Evolutionary conservation across 2,888 invertebrate species (phyloP), one percentile per base, ranked within the genome.

Genomic region (Arenicola marina): DNA sequence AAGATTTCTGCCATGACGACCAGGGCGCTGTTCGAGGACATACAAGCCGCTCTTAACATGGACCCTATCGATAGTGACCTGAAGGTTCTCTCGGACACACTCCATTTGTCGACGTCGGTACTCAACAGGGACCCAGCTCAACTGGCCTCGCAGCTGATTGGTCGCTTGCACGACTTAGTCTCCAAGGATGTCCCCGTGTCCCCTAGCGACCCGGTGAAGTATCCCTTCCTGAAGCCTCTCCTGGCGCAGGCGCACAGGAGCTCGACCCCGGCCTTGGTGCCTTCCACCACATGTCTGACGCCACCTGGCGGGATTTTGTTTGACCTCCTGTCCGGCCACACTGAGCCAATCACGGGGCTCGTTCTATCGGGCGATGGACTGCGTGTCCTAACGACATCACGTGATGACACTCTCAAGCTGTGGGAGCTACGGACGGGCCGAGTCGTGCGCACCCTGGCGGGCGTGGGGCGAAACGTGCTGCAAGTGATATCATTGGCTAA

Each of bases 61-160:
- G 80, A 79, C 54, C 77, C 79, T 1, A 64, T 69, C 0, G 81
- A 82, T 58, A 53, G 45, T 2, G 81, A 82, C 33, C 67, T 81
- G 26, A 76, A 86, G 56, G 83, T 89, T 55, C 80, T 92, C 2
- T 88, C 88, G 75, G 88, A 90, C 68, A 88, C 91, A 65, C 86
- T 93, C 63, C 89, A 90, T 82, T 86, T 87, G 0, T 89, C 91
- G 73, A 88, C 90, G 3, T 87, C 87, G 75, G 89, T 91, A 21
- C 84, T 94, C 59, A 89, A 89, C 75, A 91, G 91, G 73, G 93
- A 93, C 80, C 91, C 92, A 34, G 87, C 89, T 75, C 93, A 94
- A 82, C 89, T 93, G 75, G 91, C 90, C 74, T 89, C 92, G 2
- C 88, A 92, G 51, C 84, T 90, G 67, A 87, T 84, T 51, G 84